phyloP scores from a whole-genome alignment of 1,140 invertebrate genomes.

The Drosophila ercepeae region DNA sequence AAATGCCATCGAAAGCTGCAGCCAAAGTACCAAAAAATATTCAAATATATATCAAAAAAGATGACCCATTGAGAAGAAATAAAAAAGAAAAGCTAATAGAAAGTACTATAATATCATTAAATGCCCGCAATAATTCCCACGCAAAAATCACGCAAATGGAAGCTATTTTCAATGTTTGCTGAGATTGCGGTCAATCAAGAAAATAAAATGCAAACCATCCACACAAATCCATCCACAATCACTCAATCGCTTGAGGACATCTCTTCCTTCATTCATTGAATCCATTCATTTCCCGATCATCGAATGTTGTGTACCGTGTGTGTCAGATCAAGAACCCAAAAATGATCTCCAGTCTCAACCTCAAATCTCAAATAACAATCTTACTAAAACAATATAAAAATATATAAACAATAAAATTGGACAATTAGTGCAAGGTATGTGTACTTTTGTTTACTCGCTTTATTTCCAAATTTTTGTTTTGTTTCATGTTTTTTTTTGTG shows the following conservation, averaged over 20 bases:
- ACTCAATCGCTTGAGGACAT: background rate
- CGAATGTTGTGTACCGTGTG: constrained; percentile 27
- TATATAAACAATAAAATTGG: constrained; percentile 53
- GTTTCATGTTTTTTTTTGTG: constrained; percentile 18
- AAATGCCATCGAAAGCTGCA: constrained; percentile 52
- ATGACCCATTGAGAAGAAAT: constrained; percentile 17
- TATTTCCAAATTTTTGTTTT: constrained; percentile 31
- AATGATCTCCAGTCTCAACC: background rate
- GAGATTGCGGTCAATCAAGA: constrained; percentile 24
- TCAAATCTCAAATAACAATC: constrained; percentile 6
- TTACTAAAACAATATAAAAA: constrained; percentile 22
- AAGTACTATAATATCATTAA: constrained; percentile 8
- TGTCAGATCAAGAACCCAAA: constrained; percentile 6
- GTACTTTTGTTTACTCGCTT: constrained; percentile 70
- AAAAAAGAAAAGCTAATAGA: constrained; percentile 3
- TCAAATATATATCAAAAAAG: constrained; percentile 5
- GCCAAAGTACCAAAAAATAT: constrained; percentile 70
- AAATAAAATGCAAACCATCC: constrained; percentile 1
- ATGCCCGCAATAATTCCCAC: constrained; percentile 1
- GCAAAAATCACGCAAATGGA: constrained; percentile 72
- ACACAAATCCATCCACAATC: constrained; percentile 9
- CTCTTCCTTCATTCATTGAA: background rate
- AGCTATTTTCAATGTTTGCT: constrained; percentile 55
- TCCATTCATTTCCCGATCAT: constrained; percentile 1
- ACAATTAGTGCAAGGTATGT: constrained; percentile 79